Percentiles rank a stretch among this genome's conserved stretches.
Evolutionary conservation across 2,888 invertebrate species (phyloP).

Genomic region (Crocallis elinguaria): DNA sequence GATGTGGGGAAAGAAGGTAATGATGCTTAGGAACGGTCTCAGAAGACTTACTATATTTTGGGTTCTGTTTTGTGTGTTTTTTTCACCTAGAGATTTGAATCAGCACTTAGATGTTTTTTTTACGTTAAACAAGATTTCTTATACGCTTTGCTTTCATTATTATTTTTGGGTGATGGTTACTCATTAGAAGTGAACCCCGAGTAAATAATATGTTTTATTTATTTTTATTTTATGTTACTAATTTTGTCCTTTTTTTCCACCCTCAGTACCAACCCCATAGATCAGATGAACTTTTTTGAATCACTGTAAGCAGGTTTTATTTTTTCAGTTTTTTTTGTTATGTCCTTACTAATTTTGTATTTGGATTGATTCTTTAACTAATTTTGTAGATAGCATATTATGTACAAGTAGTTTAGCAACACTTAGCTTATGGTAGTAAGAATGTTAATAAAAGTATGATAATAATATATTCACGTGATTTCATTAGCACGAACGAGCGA

Average conservation of each 20-base stretch:
- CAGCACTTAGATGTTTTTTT: background rate
- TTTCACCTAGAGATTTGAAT: slow-evolving; percentile 1
- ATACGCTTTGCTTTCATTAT: slow-evolving; percentile 49
- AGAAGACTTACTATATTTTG: too few species aligned
- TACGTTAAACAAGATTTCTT: slow-evolving; percentile 5
- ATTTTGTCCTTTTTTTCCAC: slow-evolving; percentile 63
- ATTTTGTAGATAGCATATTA: slow-evolving; percentile 39
- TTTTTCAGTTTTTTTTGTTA: slow-evolving; percentile 44
- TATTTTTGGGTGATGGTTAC: slow-evolving; percentile 51
- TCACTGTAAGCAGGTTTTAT: slow-evolving; percentile 77
- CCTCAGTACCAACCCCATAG: slow-evolving; percentile 82
- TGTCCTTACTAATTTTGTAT: slow-evolving; percentile 47
- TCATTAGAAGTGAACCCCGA: slow-evolving; percentile 23
- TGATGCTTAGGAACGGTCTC: too few species aligned
- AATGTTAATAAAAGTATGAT: too few species aligned
- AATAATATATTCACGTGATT: too few species aligned
- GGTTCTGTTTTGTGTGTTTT: background rate
- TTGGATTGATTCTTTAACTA: slow-evolving; percentile 42
- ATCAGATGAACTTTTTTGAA: slow-evolving; percentile 85
- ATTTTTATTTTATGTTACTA: slow-evolving; percentile 58
- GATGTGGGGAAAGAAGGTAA: too few species aligned
- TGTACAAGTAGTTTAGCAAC: background rate
- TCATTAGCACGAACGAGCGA: too few species aligned
- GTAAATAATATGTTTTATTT: slow-evolving; percentile 48
- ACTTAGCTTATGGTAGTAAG: too few species aligned